A percentile compares a stretch with the other conserved stretches of the same genome.
Conservation (phyloP, 35 echinoderm and acorn worm species). For the Ophiothrix spiculata region DNA sequence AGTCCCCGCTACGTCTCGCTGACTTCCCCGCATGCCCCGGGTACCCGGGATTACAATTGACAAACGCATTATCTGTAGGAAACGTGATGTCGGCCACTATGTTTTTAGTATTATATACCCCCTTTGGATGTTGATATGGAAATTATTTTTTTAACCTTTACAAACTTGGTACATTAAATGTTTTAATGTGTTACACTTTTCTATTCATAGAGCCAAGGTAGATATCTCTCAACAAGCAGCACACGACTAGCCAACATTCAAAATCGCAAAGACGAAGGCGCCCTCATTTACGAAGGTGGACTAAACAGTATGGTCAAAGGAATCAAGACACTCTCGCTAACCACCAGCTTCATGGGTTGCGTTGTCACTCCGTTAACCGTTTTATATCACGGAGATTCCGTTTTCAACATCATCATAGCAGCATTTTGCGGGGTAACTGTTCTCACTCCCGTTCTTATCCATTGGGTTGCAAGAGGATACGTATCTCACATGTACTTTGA, state of each 20-base stretch:
- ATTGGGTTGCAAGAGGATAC: constrained; percentile 62
- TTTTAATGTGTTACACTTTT: too few relatives aligned
- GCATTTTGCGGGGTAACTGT: constrained; percentile 25
- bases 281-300: constrained; percentile 58
- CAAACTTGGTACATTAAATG: too few relatives aligned
- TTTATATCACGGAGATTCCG: neutral
- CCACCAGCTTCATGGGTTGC: constrained; percentile 48
- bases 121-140: too few relatives aligned
- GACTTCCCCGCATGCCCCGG: too few relatives aligned
- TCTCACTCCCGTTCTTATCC: constrained; percentile 52
- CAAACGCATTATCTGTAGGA: too few relatives aligned
- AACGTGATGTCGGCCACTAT: too few relatives aligned
- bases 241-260: neutral
- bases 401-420: constrained; percentile 20
- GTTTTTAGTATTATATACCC: too few relatives aligned
- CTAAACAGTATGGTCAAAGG: constrained; percentile 29
- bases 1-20: too few relatives aligned
- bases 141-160: too few relatives aligned
- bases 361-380: constrained; percentile 23
- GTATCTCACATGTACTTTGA: constrained; percentile 56
- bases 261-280: too few relatives aligned
- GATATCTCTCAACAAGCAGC: neutral
- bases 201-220: too few relatives aligned
- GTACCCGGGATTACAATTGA: too few relatives aligned
- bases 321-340: constrained; percentile 63